Conservation (phyloP, 2,888 invertebrate genomes). For the Harpalus rubripes region DNA sequence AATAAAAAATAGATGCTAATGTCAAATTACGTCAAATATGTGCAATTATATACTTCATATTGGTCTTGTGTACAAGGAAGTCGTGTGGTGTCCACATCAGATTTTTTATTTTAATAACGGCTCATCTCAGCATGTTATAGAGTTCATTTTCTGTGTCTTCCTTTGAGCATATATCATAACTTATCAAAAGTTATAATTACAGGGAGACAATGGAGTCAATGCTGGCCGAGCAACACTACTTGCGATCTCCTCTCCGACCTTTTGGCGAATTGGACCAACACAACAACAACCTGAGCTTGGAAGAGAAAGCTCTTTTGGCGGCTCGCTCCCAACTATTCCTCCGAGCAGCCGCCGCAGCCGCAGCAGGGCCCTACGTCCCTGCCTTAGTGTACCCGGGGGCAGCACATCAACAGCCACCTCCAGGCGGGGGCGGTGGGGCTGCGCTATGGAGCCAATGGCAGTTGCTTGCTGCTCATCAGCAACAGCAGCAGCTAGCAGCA, state of each 20-base stretch:
- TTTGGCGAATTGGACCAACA: conserved; percentile 86
- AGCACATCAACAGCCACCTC: conserved; percentile 72
- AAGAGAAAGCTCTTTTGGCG: conserved; percentile 88
- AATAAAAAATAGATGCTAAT: too few species aligned
- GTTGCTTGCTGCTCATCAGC: conserved; percentile 81
- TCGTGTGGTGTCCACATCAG: too few species aligned
- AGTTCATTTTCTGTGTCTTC: not conserved
- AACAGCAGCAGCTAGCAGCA: conserved; percentile 78
- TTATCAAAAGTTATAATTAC: conserved; percentile 73
- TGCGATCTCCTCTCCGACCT: conserved; percentile 87
- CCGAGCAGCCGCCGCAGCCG: conserved; percentile 84
- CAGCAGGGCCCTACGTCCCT: conserved; percentile 80
- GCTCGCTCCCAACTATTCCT: conserved; percentile 88
- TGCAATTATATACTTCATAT: too few species aligned
- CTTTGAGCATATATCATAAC: not conserved
- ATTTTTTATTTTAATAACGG: too few species aligned
- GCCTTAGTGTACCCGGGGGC: conserved; percentile 78
- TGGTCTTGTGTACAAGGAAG: too few species aligned
- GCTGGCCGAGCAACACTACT: conserved; percentile 90
- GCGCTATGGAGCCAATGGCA: conserved; percentile 86
- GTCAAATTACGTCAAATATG: too few species aligned
- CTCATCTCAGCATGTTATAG: conserved; percentile 11
- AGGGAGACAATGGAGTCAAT: conserved; percentile 95
- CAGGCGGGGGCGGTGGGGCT: conserved; percentile 77
- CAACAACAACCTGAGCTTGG: conserved; percentile 85